phyloP scores from a whole-genome alignment of 2,113 vertebrate genomes.

The Lipotes vexillifer region DNA sequence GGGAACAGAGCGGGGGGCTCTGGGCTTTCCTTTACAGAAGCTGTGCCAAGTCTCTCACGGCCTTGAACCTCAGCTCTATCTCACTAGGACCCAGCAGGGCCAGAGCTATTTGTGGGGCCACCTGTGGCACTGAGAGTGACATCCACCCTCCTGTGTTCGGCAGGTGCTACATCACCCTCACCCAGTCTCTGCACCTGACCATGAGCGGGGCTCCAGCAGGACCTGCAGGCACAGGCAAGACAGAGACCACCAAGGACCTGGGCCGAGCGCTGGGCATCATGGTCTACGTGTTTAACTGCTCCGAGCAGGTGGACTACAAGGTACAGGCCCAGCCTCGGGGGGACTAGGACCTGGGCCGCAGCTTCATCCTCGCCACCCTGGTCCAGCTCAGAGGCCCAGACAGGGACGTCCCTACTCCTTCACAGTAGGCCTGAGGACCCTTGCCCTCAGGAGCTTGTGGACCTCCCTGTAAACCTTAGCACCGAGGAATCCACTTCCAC shows the following conservation, averaged over 20 bases:
- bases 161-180: conserved; percentile 97
- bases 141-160: neutral
- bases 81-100: neutral
- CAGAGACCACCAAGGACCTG: conserved; percentile 96
- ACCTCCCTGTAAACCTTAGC: neutral
- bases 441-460: neutral
- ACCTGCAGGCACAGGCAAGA: conserved; percentile 96
- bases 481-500: neutral
- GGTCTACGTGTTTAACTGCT: conserved; percentile 99
- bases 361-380: rapidly evolving
- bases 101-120: neutral
- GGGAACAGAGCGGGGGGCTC: neutral
- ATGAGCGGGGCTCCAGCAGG: conserved; percentile 96
- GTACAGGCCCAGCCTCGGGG: conserved; percentile 67
- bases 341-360: neutral
- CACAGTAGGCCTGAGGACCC: neutral
- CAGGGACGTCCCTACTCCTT: neutral
- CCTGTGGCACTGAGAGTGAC: neutral
- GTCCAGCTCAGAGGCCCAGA: neutral
- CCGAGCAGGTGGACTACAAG: conserved; percentile 99
- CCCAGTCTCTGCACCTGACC: conserved; percentile 94
- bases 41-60: neutral
- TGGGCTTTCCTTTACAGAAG: neutral
- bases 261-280: conserved; percentile 93
- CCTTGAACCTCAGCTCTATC: neutral